Conservation (phyloP, 2,113 vertebrate genomes). For the Eidolon helvum region DNA sequence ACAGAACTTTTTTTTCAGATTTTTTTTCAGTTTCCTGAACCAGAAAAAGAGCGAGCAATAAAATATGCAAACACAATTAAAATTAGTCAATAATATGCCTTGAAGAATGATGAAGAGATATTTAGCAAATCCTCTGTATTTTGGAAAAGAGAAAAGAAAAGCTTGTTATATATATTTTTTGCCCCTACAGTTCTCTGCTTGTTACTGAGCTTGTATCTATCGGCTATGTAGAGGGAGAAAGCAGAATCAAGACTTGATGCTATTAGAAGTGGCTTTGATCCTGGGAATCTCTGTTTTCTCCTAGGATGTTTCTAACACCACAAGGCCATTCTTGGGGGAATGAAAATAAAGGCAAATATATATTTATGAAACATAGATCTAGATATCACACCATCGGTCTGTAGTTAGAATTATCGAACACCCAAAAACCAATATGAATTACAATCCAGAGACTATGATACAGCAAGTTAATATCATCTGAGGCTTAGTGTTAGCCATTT, state of each 20-base stretch:
- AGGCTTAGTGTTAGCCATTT: neutral
- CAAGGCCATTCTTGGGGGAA: neutral
- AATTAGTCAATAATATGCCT: no score
- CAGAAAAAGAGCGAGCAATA: neutral
- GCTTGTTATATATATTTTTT: neutral
- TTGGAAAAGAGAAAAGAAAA: neutral
- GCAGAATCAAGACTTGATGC: neutral
- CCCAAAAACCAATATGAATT: neutral
- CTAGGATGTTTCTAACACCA: neutral
- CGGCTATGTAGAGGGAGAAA: neutral
- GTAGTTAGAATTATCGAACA: neutral
- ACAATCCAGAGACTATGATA: neutral
- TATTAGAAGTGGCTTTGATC: neutral
- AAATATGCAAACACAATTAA: neutral
- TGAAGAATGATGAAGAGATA: neutral
- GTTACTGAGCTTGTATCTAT: slow-evolving; percentile 32
- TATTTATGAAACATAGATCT: neutral
- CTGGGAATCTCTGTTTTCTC: neutral
- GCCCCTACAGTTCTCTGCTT: neutral
- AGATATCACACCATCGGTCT: neutral
- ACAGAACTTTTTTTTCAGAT: neutral
- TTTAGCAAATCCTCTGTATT: neutral
- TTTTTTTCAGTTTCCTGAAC: neutral
- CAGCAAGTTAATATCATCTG: neutral
- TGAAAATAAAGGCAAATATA: neutral